phyloP scores from a whole-genome alignment of 2,113 vertebrate species.

The Nyctereutes procyonoides region DNA sequence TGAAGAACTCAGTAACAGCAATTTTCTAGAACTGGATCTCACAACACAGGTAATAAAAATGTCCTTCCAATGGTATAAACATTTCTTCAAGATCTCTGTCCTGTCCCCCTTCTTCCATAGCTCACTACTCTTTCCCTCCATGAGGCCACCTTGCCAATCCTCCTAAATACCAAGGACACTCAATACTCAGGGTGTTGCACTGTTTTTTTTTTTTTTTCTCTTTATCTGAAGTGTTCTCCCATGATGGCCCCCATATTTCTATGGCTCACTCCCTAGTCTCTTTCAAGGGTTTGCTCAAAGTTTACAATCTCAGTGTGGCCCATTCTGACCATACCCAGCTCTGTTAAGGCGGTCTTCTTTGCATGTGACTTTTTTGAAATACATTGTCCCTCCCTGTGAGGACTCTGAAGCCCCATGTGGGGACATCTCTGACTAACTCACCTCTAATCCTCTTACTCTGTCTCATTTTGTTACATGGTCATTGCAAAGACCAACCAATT shows the following conservation, averaged over 20 bases:
- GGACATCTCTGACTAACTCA: no score
- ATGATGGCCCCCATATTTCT: neutral
- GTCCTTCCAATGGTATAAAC: neutral
- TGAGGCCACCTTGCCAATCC: neutral
- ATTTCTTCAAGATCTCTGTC: neutral
- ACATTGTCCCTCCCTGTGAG: no score
- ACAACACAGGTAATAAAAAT: neutral
- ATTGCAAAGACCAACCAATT: neutral
- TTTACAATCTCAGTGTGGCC: neutral
- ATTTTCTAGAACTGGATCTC: neutral
- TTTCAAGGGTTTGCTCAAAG: neutral
- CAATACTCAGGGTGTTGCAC: rapidly evolving
- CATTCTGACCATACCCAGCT: neutral
- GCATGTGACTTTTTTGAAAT: no score
- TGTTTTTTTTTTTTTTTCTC: neutral
- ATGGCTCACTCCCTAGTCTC: neutral
- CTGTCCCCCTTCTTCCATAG: neutral
- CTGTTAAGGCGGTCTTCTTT: no score
- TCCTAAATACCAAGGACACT: neutral
- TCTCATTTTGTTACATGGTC: neutral
- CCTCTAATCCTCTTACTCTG: neutral
- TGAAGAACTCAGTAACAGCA: neutral
- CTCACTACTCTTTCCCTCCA: neutral
- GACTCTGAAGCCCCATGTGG: no score
- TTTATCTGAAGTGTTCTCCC: neutral